A percentile compares a stretch with the other conserved stretches of the same genome.
These are phyloP conservation scores for Numenius arquata DNA, from an alignment of 2,113 vertebrate genomes.

Conservation along the genomic window DNA sequence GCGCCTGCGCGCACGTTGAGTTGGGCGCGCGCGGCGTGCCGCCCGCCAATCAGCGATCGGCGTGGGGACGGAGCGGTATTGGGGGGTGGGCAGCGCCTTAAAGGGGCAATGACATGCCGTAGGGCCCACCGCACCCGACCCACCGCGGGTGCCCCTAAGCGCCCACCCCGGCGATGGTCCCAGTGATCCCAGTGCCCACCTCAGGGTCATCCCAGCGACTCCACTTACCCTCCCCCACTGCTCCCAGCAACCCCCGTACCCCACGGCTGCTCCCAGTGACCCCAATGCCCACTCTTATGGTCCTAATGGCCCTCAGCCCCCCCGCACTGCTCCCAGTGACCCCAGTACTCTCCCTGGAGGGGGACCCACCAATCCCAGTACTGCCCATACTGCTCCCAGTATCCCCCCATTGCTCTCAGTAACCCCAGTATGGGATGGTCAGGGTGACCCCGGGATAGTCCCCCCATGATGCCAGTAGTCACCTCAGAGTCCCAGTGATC, in stretches of 20 bases:
- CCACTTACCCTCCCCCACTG: not conserved
- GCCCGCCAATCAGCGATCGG: not conserved
- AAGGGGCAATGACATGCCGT: not conserved
- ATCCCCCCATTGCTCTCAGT: not conserved
- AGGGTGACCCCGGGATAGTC: not conserved
- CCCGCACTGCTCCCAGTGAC: no score
- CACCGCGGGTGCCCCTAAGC: accelerated
- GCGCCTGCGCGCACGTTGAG: not conserved
- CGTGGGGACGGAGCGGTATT: not conserved
- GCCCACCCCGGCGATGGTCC: no score
- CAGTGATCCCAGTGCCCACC: not conserved
- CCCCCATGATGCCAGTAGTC: not conserved
- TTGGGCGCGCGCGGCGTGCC: not conserved
- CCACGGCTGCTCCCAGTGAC: not conserved
- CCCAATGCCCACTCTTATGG: no score
- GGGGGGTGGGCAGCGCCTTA: not conserved
- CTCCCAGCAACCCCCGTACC: not conserved
- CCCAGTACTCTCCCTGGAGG: not conserved
- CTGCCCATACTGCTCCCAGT: not conserved
- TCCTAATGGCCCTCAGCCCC: not conserved
- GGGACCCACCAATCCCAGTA: no score
- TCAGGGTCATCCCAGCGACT: not conserved
- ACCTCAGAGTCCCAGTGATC: not conserved
- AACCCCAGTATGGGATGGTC: not conserved
- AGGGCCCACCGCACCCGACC: accelerated